Evolutionary conservation across 2,113 vertebrate species (phyloP).

Genomic region (Trematomus loennbergii): DNA sequence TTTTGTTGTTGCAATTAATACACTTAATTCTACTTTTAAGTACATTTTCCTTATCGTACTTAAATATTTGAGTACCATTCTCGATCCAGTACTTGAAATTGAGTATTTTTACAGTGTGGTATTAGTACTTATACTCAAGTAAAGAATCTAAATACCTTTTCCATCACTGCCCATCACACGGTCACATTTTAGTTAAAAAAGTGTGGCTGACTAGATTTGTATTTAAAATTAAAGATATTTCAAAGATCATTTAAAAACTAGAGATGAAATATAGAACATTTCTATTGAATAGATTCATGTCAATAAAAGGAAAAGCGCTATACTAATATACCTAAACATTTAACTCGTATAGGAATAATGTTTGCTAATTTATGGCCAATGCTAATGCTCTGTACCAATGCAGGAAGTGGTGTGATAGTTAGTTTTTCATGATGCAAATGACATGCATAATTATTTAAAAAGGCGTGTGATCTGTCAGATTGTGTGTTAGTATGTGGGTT

Average conservation of each 20-base stretch:
- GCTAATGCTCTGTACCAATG: not conserved
- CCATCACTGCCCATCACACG: not conserved
- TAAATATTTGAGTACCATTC: too few species aligned
- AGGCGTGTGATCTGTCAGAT: not conserved
- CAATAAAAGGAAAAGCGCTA: not conserved
- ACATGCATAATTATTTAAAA: not conserved
- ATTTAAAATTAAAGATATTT: not conserved
- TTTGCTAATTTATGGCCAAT: not conserved
- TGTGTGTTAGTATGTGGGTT: not conserved
- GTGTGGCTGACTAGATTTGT: not conserved
- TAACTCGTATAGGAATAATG: too few species aligned
- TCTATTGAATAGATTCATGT: not conserved
- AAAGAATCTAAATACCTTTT: too few species aligned
- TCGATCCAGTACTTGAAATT: too few species aligned
- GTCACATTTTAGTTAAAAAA: not conserved
- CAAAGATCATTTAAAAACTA: not conserved
- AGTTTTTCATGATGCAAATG: too few species aligned
- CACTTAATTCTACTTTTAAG: too few species aligned
- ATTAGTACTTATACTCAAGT: too few species aligned
- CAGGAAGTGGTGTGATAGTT: not conserved
- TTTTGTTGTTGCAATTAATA: too few species aligned
- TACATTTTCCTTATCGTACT: too few species aligned
- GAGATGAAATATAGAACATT: not conserved
- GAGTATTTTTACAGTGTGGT: too few species aligned
- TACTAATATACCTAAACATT: not conserved